A percentile compares a stretch with the other conserved stretches of the same genome.
Evolutionary conservation across 2,888 invertebrate genomes (phyloP).

Genomic region (Ichneumoninae sp.): DNA sequence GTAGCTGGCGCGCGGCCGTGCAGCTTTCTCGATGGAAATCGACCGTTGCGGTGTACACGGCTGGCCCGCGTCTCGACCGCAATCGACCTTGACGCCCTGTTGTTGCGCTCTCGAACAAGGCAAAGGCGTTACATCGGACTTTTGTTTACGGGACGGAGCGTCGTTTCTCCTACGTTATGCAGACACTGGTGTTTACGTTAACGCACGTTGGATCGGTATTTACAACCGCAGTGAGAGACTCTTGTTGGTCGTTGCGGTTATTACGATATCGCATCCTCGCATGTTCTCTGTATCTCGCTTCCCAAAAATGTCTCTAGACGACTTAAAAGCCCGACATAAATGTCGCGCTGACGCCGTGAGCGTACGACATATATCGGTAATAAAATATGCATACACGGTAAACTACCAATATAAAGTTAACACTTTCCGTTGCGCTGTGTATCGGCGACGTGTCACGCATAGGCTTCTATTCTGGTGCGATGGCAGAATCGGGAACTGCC

Average conservation of each 20-base stretch:
- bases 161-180: neutral
- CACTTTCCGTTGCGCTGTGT: neutral
- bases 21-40: neutral
- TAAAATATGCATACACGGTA: neutral
- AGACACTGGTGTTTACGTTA: neutral
- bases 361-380: neutral
- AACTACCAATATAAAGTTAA: neutral
- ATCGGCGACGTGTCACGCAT: neutral
- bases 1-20: neutral
- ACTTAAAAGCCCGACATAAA: neutral
- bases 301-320: neutral
- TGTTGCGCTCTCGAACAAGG: neutral
- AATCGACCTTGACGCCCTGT: neutral
- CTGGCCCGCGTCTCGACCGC: neutral
- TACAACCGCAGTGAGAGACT: neutral
- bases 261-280: neutral
- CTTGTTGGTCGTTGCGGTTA: neutral
- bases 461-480: neutral
- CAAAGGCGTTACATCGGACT: neutral
- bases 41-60: neutral
- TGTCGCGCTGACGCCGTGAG: neutral
- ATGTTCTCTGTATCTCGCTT: neutral
- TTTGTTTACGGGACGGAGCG: neutral
- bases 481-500: constrained; percentile 35
- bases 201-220: neutral